Evolutionary conservation across 2,113 vertebrate genomes (phyloP).

Genomic region (Varanus salvator): DNA sequence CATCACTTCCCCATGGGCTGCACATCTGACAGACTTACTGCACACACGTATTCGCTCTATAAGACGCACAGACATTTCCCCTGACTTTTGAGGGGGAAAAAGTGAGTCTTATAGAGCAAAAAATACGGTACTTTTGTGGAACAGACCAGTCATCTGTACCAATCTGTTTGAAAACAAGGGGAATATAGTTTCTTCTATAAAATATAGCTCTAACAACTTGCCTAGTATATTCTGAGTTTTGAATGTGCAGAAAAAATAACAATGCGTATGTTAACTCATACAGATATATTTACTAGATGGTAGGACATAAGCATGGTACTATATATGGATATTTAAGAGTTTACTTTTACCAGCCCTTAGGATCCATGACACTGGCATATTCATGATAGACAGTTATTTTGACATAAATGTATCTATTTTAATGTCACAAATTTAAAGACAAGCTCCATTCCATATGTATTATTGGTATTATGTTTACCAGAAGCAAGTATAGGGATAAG

Average conservation of each 20-base stretch:
- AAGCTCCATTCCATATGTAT: neutral
- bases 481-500: neutral
- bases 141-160: neutral
- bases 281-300: neutral
- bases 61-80: no score
- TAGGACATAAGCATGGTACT: neutral
- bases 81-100: no score
- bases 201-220: neutral
- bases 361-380: neutral
- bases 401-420: neutral
- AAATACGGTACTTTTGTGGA: neutral
- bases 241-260: neutral
- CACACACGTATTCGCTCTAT: no score
- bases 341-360: neutral
- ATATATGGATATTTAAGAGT: neutral
- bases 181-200: neutral
- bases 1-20: no score
- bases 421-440: neutral
- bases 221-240: neutral
- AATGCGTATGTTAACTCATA: neutral
- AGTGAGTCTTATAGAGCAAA: no score
- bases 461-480: neutral
- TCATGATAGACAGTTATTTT: neutral
- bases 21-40: no score
- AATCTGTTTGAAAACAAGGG: neutral